These are phyloP conservation scores for Aplocera efformata DNA, from an alignment of 2,888 invertebrate species.

Conservation along the genomic window DNA sequence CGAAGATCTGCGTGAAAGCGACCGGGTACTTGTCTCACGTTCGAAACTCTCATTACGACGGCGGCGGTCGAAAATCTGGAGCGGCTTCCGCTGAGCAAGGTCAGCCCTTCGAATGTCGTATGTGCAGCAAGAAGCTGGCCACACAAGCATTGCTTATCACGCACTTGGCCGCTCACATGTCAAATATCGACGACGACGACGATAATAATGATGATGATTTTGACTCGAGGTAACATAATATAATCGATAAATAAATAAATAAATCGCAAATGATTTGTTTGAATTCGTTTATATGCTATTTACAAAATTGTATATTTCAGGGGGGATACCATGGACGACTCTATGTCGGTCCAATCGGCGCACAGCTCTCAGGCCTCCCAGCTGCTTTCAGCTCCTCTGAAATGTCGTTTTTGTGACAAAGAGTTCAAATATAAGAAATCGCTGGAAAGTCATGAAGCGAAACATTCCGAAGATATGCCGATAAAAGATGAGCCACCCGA, in stretches of 20 bases:
- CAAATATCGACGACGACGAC: slow-evolving; percentile 52
- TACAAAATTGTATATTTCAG: slow-evolving; percentile 40
- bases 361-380: slow-evolving; percentile 32
- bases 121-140: slow-evolving; percentile 57
- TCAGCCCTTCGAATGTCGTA: slow-evolving; percentile 51
- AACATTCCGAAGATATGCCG: slow-evolving; percentile 40
- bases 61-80: slow-evolving; percentile 3
- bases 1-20: slow-evolving; percentile 44
- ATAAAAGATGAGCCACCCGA: slow-evolving; percentile 56
- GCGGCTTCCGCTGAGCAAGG: background rate
- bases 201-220: slow-evolving; percentile 39
- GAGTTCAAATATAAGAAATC: slow-evolving; percentile 65
- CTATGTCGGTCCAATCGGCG: slow-evolving; percentile 48
- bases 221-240: slow-evolving; percentile 55
- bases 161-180: slow-evolving; percentile 68
- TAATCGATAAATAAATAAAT: background rate
- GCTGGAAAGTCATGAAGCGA: slow-evolving; percentile 43
- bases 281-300: slow-evolving; percentile 5
- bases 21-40: slow-evolving; percentile 53
- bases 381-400: slow-evolving; percentile 34
- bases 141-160: slow-evolving; percentile 59
- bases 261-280: background rate
- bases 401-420: slow-evolving; percentile 61
- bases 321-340: slow-evolving; percentile 50
- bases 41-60: slow-evolving; percentile 53